Evolutionary conservation across 2,888 invertebrate species (phyloP), one percentile per base, ranked within the genome.

Genomic region (Drosophila falleni): DNA sequence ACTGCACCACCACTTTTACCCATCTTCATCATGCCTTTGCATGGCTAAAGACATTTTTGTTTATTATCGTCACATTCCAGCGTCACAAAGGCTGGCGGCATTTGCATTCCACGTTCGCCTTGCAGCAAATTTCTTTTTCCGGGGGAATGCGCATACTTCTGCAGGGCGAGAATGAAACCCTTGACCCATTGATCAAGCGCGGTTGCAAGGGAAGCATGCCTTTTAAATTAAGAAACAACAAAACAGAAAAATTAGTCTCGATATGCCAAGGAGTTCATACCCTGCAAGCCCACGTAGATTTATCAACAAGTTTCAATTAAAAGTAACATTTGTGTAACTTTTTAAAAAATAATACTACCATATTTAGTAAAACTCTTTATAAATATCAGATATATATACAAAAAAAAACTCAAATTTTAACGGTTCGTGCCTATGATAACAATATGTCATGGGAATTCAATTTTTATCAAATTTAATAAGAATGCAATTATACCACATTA

Each of bases 41-140:
- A 35, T 49, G 3, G 41, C 41, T 39, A 55, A 64, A 62, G 62
- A 51, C 55, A 71, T 64, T 70, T 78, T 62, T 62, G 71, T 75
- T 73, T 71, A 78, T 76, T 67, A 73, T 66, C 63, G 49, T 11
- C 33, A 58, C 74, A 78, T 80, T 80, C 71, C 70, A 47, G 54
- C 55, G 61, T 54, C 50, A 50, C 51, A 78, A 70, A 76, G 62
- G 55, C 64, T 67, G 41, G 46, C 37, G 63, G 67, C 59, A 55
- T 66, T 71, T 68, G 59, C 67, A 71, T 69, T 59, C 47, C 50
- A 41, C 10, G 26, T 41, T 19, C 15, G 39, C 19, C 41, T 23
- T 50, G 16, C 44, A 23, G 49, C 63, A 31, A 23, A 23, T 15
- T 53, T 41, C 33, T 23, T 42, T 31, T 50, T 15, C 16, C 39